These are phyloP conservation scores for Drosophila prolongata DNA, from an alignment of 2,888 invertebrate genomes.

Conservation along the genomic window DNA sequence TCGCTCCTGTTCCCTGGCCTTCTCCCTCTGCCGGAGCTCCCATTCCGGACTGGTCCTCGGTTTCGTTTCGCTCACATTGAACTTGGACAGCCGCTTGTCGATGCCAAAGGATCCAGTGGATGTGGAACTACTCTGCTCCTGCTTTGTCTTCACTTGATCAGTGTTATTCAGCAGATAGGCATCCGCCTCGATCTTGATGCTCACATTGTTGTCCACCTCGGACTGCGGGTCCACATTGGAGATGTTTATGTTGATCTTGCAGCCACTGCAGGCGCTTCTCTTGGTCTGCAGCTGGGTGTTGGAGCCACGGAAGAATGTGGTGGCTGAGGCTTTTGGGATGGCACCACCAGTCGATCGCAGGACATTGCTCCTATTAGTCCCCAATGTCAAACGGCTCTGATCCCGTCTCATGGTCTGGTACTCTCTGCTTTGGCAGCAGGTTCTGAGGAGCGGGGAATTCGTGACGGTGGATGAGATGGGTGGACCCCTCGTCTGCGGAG, in stretches of 20 bases:
- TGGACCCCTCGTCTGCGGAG: constrained; percentile 7
- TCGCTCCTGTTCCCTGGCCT: constrained; percentile 3
- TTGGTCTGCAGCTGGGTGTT: constrained; percentile 8
- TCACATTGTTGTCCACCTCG: constrained; percentile 58
- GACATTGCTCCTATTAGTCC: constrained; percentile 1
- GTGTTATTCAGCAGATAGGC: constrained; percentile 45
- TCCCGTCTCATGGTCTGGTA: constrained; percentile 36
- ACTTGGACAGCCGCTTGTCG: constrained; percentile 72
- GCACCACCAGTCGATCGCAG: neutral
- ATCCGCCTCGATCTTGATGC: constrained; percentile 70
- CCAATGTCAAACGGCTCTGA: constrained; percentile 25
- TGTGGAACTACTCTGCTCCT: neutral
- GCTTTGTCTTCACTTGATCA: constrained; percentile 12
- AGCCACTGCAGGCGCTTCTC: constrained; percentile 68
- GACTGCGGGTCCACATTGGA: constrained; percentile 37
- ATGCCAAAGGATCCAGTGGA: constrained; percentile 49
- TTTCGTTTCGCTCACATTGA: constrained; percentile 26
- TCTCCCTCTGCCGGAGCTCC: constrained; percentile 9
- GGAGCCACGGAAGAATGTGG: constrained; percentile 9
- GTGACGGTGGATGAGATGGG: neutral
- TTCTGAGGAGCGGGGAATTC: constrained; percentile 45
- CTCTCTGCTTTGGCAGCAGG: constrained; percentile 43
- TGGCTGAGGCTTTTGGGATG: neutral
- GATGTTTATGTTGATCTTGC: constrained; percentile 76
- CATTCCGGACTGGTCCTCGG: constrained; percentile 14